Percentiles rank a stretch among this genome's conserved stretches.
Conservation (phyloP, 2,113 vertebrate genomes). For the Pelmatolapia mariae region DNA sequence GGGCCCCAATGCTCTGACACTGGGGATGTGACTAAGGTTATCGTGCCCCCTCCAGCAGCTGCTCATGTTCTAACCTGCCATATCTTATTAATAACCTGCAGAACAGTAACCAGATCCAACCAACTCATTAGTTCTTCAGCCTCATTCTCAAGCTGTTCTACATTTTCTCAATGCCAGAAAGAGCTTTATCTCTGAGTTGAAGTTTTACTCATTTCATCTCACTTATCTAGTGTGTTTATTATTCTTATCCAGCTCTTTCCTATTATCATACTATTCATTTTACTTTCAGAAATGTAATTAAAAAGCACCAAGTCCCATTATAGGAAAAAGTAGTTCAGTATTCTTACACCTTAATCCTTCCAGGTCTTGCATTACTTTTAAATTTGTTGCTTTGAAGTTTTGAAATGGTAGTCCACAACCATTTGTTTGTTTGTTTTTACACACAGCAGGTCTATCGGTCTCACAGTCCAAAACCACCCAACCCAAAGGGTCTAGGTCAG, state of each 20-base stretch:
- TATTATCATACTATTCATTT: not conserved
- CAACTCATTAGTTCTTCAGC: not conserved
- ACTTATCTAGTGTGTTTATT: not conserved
- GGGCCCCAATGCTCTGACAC: not conserved
- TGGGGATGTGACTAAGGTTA: not conserved
- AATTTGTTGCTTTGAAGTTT: not conserved
- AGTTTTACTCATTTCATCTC: not conserved
- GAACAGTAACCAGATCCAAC: conserved; percentile 25
- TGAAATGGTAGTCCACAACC: not conserved
- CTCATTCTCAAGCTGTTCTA: not conserved
- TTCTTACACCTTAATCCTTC: not conserved
- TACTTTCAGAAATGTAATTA: not conserved
- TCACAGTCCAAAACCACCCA: not conserved
- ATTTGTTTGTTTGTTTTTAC: not conserved
- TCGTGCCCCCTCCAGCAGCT: conserved; percentile 12
- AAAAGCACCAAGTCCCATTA: not conserved
- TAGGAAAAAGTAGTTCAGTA: not conserved
- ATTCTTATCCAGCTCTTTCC: not conserved
- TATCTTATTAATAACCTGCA: conserved; percentile 46
- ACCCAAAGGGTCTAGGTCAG: not conserved
- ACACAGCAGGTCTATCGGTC: not conserved
- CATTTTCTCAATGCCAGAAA: not conserved
- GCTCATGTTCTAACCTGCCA: conserved; percentile 26
- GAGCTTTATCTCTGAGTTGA: not conserved
- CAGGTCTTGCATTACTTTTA: not conserved